These are phyloP conservation scores for Trematocara nigrifrons DNA, from an alignment of 2,113 vertebrate species.

Conservation along the genomic window DNA sequence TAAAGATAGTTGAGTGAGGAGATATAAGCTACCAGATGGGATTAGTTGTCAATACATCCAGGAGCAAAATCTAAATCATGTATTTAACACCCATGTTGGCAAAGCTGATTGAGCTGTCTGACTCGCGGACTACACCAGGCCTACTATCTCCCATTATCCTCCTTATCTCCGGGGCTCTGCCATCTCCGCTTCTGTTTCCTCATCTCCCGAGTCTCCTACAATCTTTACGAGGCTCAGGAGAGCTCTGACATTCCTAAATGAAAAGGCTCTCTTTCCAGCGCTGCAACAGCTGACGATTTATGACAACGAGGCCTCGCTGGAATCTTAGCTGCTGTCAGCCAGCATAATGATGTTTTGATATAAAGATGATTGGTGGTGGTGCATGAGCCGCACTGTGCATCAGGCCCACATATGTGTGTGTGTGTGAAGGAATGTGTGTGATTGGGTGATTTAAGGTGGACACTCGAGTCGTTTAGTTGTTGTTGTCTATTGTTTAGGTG, in stretches of 20 bases:
- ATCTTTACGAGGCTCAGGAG: constrained; percentile 81
- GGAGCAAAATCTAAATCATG: not conserved
- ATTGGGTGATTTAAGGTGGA: constrained; percentile 62
- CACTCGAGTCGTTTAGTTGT: constrained; percentile 52
- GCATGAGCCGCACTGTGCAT: constrained; percentile 54
- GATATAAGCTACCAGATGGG: not conserved
- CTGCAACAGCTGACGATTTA: constrained; percentile 83
- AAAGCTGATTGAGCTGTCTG: not conserved
- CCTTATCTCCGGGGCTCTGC: not conserved
- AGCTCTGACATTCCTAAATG: constrained; percentile 89
- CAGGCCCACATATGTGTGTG: not conserved
- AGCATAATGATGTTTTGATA: constrained; percentile 91
- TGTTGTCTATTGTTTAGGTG: constrained; percentile 59
- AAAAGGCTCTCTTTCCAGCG: constrained; percentile 83
- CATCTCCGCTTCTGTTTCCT: constrained; percentile 28
- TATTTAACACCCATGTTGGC: not conserved
- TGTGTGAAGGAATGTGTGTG: not conserved
- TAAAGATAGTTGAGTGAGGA: not conserved
- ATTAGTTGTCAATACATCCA: not conserved
- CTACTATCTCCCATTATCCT: constrained; percentile 15
- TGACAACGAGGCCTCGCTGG: constrained; percentile 79
- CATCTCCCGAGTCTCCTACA: constrained; percentile 74
- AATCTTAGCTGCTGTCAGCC: constrained; percentile 85
- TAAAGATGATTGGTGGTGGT: constrained; percentile 91
- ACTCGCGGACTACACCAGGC: not conserved